Evolutionary conservation across 1,140 invertebrate genomes (phyloP).

Genomic region (Protaetia brevitarsis): DNA sequence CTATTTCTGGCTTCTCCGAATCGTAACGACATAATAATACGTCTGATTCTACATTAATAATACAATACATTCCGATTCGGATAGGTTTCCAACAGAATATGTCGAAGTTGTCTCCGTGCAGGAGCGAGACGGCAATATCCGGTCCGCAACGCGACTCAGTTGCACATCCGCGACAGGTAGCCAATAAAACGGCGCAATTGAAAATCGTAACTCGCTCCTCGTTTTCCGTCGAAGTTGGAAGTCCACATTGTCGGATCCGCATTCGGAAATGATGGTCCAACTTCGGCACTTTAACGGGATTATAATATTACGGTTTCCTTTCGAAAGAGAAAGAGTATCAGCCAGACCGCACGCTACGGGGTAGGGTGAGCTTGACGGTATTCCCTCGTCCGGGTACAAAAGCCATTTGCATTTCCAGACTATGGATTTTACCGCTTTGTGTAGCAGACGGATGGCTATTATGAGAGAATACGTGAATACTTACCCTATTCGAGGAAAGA

Average conservation of each 20-base stretch:
- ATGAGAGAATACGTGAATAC: conserved; percentile 16
- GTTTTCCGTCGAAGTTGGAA: neutral
- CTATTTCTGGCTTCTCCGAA: no score
- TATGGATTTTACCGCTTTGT: conserved; percentile 20
- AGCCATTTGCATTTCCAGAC: conserved; percentile 23
- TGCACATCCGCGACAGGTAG: neutral
- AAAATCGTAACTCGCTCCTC: no score
- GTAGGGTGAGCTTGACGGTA: neutral
- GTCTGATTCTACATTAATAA: no score
- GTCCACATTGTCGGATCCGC: neutral
- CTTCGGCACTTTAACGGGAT: conserved; percentile 29
- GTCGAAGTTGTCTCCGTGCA: no score
- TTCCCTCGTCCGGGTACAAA: neutral
- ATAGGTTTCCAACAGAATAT: no score
- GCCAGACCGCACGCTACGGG: neutral
- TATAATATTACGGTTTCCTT: conserved; percentile 33
- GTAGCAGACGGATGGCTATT: conserved; percentile 10
- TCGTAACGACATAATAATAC: no score
- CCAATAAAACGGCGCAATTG: neutral
- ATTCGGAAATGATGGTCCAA: conserved; percentile 26
- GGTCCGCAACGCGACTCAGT: neutral
- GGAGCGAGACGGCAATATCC: no score
- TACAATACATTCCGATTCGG: no score
- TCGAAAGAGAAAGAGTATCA: conserved; percentile 27
- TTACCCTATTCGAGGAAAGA: neutral